Conservation (phyloP, 2,888 invertebrate genomes). For the Pseudococcus longispinus region DNA sequence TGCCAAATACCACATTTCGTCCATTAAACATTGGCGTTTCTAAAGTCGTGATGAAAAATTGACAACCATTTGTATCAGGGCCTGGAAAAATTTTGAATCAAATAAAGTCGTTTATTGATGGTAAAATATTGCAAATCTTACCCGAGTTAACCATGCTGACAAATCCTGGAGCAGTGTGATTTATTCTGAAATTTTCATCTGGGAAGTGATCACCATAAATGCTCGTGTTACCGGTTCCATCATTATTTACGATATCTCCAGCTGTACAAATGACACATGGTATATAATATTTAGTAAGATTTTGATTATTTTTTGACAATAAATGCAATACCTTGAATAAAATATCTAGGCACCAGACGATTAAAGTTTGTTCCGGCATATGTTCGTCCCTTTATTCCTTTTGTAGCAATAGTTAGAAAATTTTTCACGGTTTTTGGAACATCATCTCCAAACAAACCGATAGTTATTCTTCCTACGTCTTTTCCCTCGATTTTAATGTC, state of each 20-base stretch:
- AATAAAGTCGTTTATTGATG: neutral
- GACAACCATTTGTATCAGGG: slow-evolving; percentile 91
- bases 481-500: slow-evolving; percentile 81
- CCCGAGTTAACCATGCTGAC: slow-evolving; percentile 98
- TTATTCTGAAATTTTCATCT: slow-evolving; percentile 97
- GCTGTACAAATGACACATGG: slow-evolving; percentile 59
- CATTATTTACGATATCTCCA: slow-evolving; percentile 81
- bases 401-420: slow-evolving; percentile 77
- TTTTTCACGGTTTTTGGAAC: slow-evolving; percentile 90
- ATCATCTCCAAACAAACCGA: slow-evolving; percentile 92
- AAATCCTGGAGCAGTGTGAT: slow-evolving; percentile 96
- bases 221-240: slow-evolving; percentile 85
- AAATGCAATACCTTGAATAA: slow-evolving; percentile 80
- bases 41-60: slow-evolving; percentile 94
- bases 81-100: slow-evolving; percentile 58
- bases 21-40: slow-evolving; percentile 91
- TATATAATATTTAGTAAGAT: neutral
- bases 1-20: slow-evolving; percentile 96
- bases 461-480: slow-evolving; percentile 72
- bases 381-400: slow-evolving; percentile 78
- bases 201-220: slow-evolving; percentile 92
- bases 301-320: neutral
- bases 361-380: slow-evolving; percentile 91
- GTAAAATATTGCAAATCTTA: slow-evolving; percentile 37
- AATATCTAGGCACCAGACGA: slow-evolving; percentile 86